Evolutionary conservation across 2,113 vertebrate species (phyloP).

Genomic region (Origma solitaria): DNA sequence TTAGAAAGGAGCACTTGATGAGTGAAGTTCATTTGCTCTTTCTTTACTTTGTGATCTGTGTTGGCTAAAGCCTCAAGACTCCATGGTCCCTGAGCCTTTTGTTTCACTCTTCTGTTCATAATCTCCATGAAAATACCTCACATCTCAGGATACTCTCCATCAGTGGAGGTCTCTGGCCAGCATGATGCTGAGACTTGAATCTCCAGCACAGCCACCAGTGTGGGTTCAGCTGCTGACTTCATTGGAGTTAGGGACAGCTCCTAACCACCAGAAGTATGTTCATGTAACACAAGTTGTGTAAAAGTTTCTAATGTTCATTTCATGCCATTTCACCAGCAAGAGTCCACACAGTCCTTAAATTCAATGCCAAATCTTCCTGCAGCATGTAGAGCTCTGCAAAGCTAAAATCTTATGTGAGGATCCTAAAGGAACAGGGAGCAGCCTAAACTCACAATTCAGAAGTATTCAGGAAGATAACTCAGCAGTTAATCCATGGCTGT

Average conservation of each 20-base stretch:
- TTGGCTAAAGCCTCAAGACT: background rate
- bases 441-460: background rate
- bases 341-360: background rate
- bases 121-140: background rate
- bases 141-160: background rate
- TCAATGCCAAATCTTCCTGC: background rate
- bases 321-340: background rate
- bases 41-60: background rate
- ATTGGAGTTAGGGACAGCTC: background rate
- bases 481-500: background rate
- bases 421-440: background rate
- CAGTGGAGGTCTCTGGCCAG: background rate
- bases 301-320: background rate
- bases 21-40: background rate
- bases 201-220: background rate
- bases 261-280: background rate
- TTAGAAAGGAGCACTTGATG: background rate
- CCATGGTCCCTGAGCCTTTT: background rate
- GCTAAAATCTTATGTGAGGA: background rate
- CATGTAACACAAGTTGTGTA: background rate
- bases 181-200: background rate
- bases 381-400: background rate
- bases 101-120: background rate
- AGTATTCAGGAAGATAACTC: background rate
- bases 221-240: background rate